These are phyloP conservation scores for Chaitophorus viminalis DNA, from an alignment of 2,888 invertebrate species.

Conservation along the genomic window DNA sequence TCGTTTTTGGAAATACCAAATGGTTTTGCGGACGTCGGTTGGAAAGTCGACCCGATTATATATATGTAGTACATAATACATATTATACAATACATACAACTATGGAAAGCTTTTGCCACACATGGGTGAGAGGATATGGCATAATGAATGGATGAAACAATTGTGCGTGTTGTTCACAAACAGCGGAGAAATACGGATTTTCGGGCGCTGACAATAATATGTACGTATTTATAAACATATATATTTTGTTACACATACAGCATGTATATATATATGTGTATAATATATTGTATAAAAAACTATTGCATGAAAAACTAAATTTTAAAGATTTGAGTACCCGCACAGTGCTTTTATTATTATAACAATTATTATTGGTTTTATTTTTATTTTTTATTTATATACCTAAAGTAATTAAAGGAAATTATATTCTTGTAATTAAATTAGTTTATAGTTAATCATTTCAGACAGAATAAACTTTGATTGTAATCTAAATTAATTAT, in stretches of 20 bases:
- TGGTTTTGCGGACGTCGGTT: slow-evolving; percentile 37
- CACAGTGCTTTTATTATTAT: not conserved
- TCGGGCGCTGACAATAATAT: slow-evolving; percentile 4
- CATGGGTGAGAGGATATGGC: not conserved
- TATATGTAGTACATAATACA: not conserved
- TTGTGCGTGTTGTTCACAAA: slow-evolving; percentile 21
- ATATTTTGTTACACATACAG: not conserved
- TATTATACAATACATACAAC: not conserved
- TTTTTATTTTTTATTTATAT: not conserved
- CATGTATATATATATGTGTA: no score
- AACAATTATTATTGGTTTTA: not conserved
- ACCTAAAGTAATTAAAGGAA: no score
- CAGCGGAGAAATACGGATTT: not conserved
- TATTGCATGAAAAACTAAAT: not conserved
- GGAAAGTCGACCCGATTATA: slow-evolving; percentile 29
- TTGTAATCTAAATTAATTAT: slow-evolving; percentile 5
- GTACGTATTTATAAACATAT: not conserved
- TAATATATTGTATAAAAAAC: not conserved
- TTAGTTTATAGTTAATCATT: no score
- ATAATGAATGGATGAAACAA: slow-evolving; percentile 38
- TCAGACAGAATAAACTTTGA: not conserved
- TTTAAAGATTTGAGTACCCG: not conserved
- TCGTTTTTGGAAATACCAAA: slow-evolving; percentile 35
- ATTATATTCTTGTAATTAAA: not conserved
- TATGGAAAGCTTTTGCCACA: not conserved